Evolutionary conservation across 2,888 invertebrate genomes (phyloP), one percentile per base, ranked within the genome.

Genomic region (Muschampia plurimacula): DNA sequence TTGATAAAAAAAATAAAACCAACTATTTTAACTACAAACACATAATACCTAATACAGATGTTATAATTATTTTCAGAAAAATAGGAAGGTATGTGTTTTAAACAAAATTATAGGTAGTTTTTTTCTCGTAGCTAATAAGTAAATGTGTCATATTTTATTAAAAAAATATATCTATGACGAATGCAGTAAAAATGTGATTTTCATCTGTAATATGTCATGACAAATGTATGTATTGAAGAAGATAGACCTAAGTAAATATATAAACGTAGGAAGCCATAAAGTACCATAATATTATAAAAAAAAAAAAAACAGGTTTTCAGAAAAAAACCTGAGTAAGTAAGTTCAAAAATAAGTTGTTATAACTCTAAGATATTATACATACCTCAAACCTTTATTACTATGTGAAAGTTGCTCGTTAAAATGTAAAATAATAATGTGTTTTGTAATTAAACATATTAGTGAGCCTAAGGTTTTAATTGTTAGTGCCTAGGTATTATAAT

Each of bases 111-210:
- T 64, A 32, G 0, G 12, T 7, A 15, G 52, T 59, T 13, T 4
- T 55, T 55, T 59, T 59, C 32, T 32, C 32, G 9, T 39, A 62
- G 39, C 13, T n/a, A 62, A 5, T 65, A 65, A 5, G 2, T 65
- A 5, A 44, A 41, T 41, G 4, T 22, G 63, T 64, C 64, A 64
- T 69, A 60, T 60, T 65, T 46, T 59, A 59, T 12, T 9, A 66
- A 66, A 60, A 32, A 32, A 4, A 32, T 32, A 32, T 59, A 67
- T 49, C 15, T 59, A 64, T 28, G 55, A 39, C 22, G 59, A 44
- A 72, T 72, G 72, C 72, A 72, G 72, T 72, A 72, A 62, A 66
- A 72, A 72, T 72, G 72, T 72, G 72, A 72, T 72, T 62, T 71
- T 66, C 8, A 22, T 52, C 60, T 32, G 49, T 67, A 49, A 71